Percentiles rank a stretch among this genome's conserved stretches.
phyloP scores from a whole-genome alignment of 2,113 vertebrate species.

The Myrmecophaga tridactyla region DNA sequence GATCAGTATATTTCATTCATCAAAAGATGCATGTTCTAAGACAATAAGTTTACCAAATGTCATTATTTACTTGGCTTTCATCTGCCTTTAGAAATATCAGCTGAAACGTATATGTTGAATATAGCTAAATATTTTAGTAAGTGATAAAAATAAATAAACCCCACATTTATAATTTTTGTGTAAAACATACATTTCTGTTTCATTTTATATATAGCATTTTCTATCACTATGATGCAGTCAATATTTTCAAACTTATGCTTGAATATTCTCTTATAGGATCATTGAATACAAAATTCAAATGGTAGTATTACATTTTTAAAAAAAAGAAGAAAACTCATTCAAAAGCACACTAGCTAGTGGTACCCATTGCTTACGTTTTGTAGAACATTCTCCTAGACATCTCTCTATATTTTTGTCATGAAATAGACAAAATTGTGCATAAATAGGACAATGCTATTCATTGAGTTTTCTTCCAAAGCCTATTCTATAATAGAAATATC shows the following conservation, averaged over 20 bases:
- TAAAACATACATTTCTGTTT: background rate
- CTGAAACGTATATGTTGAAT: background rate
- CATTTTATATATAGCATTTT: background rate
- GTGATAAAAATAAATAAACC: background rate
- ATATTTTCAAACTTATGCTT: conserved; percentile 1
- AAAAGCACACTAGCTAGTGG: background rate
- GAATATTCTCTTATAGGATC: background rate
- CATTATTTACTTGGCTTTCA: conserved; percentile 14
- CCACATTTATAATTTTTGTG: background rate
- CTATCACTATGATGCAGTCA: background rate
- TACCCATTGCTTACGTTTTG: background rate
- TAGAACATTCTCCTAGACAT: background rate
- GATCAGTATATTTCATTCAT: background rate
- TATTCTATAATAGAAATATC: conserved; percentile 16
- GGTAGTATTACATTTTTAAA: background rate
- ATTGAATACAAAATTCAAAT: background rate
- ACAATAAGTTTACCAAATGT: background rate
- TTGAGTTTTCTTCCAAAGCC: conserved; percentile 7
- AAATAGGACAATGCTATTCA: background rate
- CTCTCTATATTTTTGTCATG: background rate
- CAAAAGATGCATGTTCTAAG: background rate
- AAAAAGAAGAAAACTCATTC: background rate
- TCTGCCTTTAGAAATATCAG: background rate
- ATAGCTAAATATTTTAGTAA: background rate
- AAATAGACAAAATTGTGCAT: background rate